phyloP scores from a whole-genome alignment of 2,113 vertebrate species.

The Oreotrochilus melanogaster region DNA sequence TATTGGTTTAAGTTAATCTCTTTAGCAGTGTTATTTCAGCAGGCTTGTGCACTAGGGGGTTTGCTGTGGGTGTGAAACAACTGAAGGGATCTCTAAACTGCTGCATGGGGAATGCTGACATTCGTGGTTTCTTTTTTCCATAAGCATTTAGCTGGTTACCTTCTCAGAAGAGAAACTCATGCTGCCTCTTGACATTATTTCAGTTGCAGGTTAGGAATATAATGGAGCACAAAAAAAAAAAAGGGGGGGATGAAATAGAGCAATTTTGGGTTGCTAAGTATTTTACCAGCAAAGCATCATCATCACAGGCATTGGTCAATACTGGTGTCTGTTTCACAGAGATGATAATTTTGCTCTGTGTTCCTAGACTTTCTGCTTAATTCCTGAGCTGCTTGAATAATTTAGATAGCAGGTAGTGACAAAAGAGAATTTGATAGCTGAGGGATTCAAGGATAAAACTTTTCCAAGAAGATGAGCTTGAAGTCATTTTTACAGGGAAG shows the following conservation, averaged over 20 bases:
- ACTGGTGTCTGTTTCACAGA: background rate
- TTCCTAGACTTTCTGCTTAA: background rate
- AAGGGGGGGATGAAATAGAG: background rate
- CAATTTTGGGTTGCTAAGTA: background rate
- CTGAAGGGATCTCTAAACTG: background rate
- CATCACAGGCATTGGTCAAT: background rate
- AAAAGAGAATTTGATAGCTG: background rate
- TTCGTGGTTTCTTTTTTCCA: background rate
- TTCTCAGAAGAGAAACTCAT: background rate
- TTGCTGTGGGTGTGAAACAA: background rate
- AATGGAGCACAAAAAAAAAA: background rate
- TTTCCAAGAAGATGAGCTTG: background rate
- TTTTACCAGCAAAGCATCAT: background rate
- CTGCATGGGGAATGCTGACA: background rate
- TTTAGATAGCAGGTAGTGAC: background rate
- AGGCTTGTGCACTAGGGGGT: background rate
- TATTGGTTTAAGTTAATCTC: background rate
- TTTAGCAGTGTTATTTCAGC: background rate
- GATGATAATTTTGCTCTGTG: background rate
- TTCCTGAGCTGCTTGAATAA: background rate
- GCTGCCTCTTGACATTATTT: background rate
- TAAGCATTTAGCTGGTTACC: background rate
- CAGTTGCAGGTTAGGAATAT: background rate
- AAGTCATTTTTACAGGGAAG: background rate
- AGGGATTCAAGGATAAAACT: background rate